A percentile compares a stretch with the other conserved stretches of the same genome.
Conservation (phyloP, 2,888 invertebrate genomes). For the Nysson spinosus region DNA sequence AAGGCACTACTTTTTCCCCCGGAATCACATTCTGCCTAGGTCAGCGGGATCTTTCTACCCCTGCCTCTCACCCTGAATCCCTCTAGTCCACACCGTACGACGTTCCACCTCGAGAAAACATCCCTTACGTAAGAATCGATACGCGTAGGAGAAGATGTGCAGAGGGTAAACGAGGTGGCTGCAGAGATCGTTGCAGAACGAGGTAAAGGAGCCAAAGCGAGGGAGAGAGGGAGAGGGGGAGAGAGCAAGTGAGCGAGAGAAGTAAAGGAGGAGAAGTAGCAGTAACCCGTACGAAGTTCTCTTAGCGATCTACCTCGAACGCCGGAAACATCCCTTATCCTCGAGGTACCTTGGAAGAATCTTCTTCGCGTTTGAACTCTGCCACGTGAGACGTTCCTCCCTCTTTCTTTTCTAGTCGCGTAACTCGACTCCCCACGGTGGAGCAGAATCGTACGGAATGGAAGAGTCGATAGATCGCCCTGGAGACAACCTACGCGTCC, state of each 20-base stretch:
- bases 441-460: too few relatives aligned
- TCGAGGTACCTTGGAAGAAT: conserved; percentile 54
- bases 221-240: conserved; percentile 11
- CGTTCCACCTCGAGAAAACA: conserved; percentile 58
- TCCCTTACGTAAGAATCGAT: conserved; percentile 64
- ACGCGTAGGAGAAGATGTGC: conserved; percentile 48
- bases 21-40: conserved; percentile 57
- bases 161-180: conserved; percentile 38
- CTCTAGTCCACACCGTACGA: conserved; percentile 6
- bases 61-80: conserved; percentile 10
- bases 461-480: conserved; percentile 42
- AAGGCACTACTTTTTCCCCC: conserved; percentile 27
- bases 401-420: conserved; percentile 26
- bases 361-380: conserved; percentile 56
- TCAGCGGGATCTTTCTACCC: conserved; percentile 47
- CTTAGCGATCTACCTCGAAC: conserved; percentile 60
- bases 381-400: conserved; percentile 37
- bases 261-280: conserved; percentile 21
- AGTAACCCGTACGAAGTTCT: conserved; percentile 50
- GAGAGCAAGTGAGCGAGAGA: conserved; percentile 28
- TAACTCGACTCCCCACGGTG: conserved; percentile 1
- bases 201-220: not conserved
- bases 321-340: conserved; percentile 63
- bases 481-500: conserved; percentile 52
- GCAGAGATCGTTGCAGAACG: conserved; percentile 12